A percentile compares a stretch with the other conserved stretches of the same genome.
phyloP scores from a whole-genome alignment of 2,888 invertebrate species.

The Homarus gammarus region DNA sequence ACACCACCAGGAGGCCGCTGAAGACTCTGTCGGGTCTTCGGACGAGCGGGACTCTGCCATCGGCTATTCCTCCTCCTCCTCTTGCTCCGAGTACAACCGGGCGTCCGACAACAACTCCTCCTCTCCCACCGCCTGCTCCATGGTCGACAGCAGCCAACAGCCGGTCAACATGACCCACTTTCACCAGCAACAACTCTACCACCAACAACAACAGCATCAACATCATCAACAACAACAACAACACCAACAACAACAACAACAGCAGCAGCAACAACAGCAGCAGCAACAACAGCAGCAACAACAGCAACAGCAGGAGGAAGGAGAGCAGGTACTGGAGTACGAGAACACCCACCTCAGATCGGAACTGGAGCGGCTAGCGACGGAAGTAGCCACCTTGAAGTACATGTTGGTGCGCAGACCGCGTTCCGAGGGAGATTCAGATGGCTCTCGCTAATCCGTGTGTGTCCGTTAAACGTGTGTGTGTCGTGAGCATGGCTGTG shows the following conservation, averaged over 20 bases:
- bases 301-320: constrained; percentile 8
- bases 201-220: constrained; percentile 20
- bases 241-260: not conserved
- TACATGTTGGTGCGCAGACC: constrained; percentile 78
- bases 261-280: not conserved
- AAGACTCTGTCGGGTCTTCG: constrained; percentile 85
- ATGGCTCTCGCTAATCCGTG: constrained; percentile 61
- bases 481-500: constrained; percentile 17
- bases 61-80: constrained; percentile 80
- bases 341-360: constrained; percentile 79
- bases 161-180: constrained; percentile 5
- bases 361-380: constrained; percentile 91
- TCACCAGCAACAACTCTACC: constrained; percentile 31
- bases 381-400: constrained; percentile 93
- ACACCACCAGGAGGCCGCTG: constrained; percentile 78
- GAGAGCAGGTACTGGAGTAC: constrained; percentile 54
- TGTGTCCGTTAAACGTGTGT: constrained; percentile 17
- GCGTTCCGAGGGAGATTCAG: constrained; percentile 64
- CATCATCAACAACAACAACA: constrained; percentile 46
- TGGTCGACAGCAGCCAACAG: constrained; percentile 30
- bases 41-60: constrained; percentile 95
- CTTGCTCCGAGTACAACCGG: constrained; percentile 66
- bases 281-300: constrained; percentile 30
- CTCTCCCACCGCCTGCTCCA: constrained; percentile 35
- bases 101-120: constrained; percentile 35